Evolutionary conservation across 2,797 vertebrate species (phyloP).

Genomic region (Orientallactaga sibirica): DNA sequence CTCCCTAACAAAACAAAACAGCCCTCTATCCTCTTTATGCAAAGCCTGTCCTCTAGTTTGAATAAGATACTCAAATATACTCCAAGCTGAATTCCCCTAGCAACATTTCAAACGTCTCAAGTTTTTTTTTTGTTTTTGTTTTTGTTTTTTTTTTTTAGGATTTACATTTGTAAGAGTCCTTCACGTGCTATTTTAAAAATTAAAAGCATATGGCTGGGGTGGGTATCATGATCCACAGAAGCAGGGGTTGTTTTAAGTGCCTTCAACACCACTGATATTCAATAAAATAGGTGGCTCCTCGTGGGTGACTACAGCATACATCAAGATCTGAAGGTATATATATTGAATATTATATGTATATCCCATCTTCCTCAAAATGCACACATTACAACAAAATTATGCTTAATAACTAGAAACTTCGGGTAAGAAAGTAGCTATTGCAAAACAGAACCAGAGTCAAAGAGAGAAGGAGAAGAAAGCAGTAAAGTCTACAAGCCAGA

Average conservation of each 20-base stretch:
- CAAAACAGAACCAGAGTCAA: neutral
- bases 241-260: neutral
- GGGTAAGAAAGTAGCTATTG: neutral
- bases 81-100: slow-evolving; percentile 45
- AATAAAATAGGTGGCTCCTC: neutral
- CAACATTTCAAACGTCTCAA: slow-evolving; percentile 40
- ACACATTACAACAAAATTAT: neutral
- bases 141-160: slow-evolving; percentile 7
- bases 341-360: neutral
- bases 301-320: neutral
- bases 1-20: neutral
- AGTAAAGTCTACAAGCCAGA: neutral
- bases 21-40: neutral
- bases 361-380: neutral
- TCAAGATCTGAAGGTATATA: neutral
- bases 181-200: slow-evolving; percentile 62
- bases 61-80: slow-evolving; percentile 1
- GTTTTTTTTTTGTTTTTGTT: neutral
- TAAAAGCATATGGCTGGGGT: neutral
- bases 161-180: neutral
- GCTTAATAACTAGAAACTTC: slow-evolving; percentile 1
- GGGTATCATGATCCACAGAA: accelerated
- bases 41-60: neutral
- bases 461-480: too few relatives aligned
- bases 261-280: neutral